phyloP scores from a whole-genome alignment of 2,113 vertebrate species.

The Gnathonemus echidnorhynchus region DNA sequence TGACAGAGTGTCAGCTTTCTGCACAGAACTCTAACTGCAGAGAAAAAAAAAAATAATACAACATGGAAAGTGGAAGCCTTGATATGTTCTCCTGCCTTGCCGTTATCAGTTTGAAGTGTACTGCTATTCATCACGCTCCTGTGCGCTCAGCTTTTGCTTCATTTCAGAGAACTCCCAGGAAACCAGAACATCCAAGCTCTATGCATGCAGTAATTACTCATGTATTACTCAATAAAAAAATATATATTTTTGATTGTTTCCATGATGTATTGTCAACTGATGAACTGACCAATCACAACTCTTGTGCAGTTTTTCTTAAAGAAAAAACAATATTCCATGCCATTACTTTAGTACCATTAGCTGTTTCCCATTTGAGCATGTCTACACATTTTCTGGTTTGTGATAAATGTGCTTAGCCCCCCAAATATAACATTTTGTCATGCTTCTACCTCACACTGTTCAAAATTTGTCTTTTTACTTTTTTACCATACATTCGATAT shows the following conservation, averaged over 20 bases:
- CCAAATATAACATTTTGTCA: not conserved
- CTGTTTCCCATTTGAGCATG: not conserved
- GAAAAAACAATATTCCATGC: not conserved
- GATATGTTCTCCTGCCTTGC: not conserved
- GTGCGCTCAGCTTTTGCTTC: not conserved
- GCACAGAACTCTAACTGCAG: not conserved
- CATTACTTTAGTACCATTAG: not conserved
- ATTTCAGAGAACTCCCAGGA: not conserved
- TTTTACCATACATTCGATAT: not conserved
- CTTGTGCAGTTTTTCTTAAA: not conserved
- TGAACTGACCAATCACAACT: not conserved
- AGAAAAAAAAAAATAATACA: not conserved
- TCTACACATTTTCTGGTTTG: not conserved
- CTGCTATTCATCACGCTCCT: not conserved
- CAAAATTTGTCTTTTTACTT: not conserved
- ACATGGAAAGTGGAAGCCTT: not conserved
- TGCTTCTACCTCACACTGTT: not conserved
- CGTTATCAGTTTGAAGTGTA: not conserved
- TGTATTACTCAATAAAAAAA: not conserved
- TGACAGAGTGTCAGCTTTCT: conserved; percentile 13
- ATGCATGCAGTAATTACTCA: not conserved
- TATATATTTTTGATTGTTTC: not conserved
- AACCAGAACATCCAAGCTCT: not conserved
- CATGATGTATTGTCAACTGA: not conserved
- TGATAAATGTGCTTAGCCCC: not conserved